Evolutionary conservation across 2,888 invertebrate species (phyloP), one percentile per base, ranked within the genome.

Genomic region (Gari tellinella): DNA sequence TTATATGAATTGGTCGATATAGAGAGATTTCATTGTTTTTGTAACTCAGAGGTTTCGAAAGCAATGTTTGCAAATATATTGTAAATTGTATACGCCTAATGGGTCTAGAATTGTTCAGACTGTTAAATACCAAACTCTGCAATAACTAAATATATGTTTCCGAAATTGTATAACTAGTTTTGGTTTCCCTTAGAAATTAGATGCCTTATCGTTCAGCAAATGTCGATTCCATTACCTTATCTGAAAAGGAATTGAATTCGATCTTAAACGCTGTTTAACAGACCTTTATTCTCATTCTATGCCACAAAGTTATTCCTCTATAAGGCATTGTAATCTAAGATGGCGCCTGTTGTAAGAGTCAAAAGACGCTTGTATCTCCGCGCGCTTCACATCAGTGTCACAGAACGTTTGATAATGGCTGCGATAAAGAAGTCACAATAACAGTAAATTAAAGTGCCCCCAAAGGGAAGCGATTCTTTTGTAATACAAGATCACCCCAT

Each of bases 181-280:
- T 51, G 51, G 23, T 51, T 51, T 31, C 15, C n/a, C 23, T 51
- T 51, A 51, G 51, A 51, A 51, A 51, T 26, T 23, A 23, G 51
- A 51, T 51, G 26, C 26, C 26, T 31, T 15, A 23, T 19, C 17
- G 31, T 25, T 51, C n/a, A 51, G 25, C n/a, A 43, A 26, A 25
- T 26, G 23, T 26, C 25, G 51, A 51, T 26, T 51, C 25, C 51
- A 51, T 51, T 51, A 51, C 51, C 51, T 23, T 14, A 14, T 23
- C 15, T 51, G 25, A 31, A 51, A 51, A 26, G 51, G 14, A 23
- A n/a, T 15, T 31, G 25, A 23, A 10, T 25, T 26, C 26, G 8
- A 12, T n/a, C 25, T 14, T 10, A n/a, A 31, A 51, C 26, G n/a
- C 14, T 14, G 19, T 26, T 10, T 23, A 26, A 51, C 12, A 26